A percentile compares a stretch with the other conserved stretches of the same genome.
These are phyloP conservation scores for Ancistrus triradiatus DNA, from an alignment of 2,113 vertebrate species.

Conservation along the genomic window DNA sequence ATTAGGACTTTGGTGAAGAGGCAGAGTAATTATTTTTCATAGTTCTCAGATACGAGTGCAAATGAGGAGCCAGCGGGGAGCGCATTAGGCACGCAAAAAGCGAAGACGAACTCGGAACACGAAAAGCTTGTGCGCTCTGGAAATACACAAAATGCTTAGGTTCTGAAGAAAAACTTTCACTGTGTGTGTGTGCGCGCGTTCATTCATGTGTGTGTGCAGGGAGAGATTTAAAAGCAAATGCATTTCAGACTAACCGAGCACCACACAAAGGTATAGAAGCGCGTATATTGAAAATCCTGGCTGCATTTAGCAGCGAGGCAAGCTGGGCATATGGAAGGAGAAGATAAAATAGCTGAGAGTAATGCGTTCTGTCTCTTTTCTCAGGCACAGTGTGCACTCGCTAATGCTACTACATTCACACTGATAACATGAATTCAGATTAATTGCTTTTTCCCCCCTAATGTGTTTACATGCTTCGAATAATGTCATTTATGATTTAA, in stretches of 20 bases:
- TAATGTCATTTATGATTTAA: slow-evolving; percentile 1
- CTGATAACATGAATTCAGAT: not conserved
- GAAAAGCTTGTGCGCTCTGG: not conserved
- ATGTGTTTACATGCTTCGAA: not conserved
- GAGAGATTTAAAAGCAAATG: not conserved
- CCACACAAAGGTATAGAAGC: not conserved
- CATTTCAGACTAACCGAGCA: not conserved
- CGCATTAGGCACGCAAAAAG: slow-evolving; percentile 1
- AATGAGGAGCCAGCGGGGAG: not conserved
- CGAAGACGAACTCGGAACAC: slow-evolving; percentile 4
- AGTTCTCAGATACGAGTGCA: not conserved
- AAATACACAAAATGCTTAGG: slow-evolving; percentile 4
- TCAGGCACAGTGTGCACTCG: no score
- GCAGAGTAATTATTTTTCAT: slow-evolving; percentile 30
- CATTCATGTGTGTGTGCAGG: no score
- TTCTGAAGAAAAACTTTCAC: not conserved
- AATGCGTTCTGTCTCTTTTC: not conserved
- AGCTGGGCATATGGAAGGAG: not conserved
- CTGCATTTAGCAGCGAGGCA: not conserved
- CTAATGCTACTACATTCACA: not conserved
- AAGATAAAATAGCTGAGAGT: not conserved
- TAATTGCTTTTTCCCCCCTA: no score
- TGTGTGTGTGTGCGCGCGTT: not conserved
- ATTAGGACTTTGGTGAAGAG: slow-evolving; percentile 21
- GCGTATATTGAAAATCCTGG: not conserved